These are phyloP conservation scores for Holcopasites calliopsidis DNA, from an alignment of 1,140 invertebrate genomes.

Conservation along the genomic window DNA sequence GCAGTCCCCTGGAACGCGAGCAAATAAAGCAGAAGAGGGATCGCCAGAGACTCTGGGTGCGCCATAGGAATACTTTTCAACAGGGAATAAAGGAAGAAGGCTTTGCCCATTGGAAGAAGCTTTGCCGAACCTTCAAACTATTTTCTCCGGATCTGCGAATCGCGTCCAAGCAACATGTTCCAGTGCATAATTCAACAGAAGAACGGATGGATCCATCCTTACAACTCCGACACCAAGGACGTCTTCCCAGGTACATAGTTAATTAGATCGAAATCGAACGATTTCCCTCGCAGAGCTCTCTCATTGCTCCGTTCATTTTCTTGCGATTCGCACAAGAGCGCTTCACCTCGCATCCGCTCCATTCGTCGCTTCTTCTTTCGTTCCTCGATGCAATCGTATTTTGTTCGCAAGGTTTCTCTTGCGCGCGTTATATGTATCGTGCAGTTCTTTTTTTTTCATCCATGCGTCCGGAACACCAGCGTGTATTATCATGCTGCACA, in stretches of 20 bases:
- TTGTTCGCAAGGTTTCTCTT: not conserved
- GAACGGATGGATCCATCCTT: constrained; percentile 87
- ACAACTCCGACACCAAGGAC: constrained; percentile 86
- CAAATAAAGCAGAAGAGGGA: not conserved
- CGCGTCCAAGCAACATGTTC: constrained; percentile 82
- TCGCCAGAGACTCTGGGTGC: not conserved
- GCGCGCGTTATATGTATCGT: not conserved
- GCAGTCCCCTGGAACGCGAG: constrained; percentile 5
- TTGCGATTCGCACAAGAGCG: not conserved
- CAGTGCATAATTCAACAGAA: constrained; percentile 90
- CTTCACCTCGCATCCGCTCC: not conserved
- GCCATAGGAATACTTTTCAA: constrained; percentile 13
- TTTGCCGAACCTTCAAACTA: constrained; percentile 28
- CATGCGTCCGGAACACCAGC: not conserved
- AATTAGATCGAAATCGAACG: not conserved
- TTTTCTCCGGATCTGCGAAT: not conserved
- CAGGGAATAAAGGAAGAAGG: constrained; percentile 8
- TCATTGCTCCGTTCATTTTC: not conserved
- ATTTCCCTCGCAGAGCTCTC: not conserved
- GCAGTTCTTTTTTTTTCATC: not conserved
- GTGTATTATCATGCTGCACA: too few relatives aligned
- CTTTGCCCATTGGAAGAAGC: constrained; percentile 21
- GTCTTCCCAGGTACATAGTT: constrained; percentile 86
- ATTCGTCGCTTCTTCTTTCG: not conserved
- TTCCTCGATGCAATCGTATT: too few relatives aligned